Evolutionary conservation across 1,140 invertebrate genomes (phyloP).

Genomic region (Bombus terrestris): DNA sequence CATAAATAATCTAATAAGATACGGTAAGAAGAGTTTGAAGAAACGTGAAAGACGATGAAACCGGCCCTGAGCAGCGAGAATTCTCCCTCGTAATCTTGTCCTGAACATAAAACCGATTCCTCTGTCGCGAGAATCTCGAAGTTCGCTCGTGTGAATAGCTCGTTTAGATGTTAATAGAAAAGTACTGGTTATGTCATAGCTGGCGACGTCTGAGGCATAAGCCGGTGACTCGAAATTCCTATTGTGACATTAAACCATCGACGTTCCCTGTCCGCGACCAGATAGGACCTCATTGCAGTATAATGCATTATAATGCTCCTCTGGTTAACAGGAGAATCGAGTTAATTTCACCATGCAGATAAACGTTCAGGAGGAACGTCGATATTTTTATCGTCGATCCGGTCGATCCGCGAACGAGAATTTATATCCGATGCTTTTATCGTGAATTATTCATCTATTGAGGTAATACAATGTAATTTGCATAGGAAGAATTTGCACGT

Average conservation of each 20-base stretch:
- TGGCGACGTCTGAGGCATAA: conserved; percentile 22
- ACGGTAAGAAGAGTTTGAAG: not conserved
- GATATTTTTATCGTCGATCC: not conserved
- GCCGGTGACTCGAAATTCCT: conserved; percentile 49
- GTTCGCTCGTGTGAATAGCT: conserved; percentile 53
- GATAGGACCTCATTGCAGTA: not conserved
- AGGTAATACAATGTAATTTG: conserved; percentile 7
- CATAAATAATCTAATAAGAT: not conserved
- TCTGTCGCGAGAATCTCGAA: conserved; percentile 15
- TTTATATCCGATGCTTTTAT: conserved; percentile 6
- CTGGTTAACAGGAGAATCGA: conserved; percentile 45
- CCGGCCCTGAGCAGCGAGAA: conserved; percentile 27
- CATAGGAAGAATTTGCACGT: too few species aligned
- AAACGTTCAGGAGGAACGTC: conserved; percentile 5
- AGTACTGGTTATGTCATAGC: conserved; percentile 56
- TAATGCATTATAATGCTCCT: conserved; percentile 10
- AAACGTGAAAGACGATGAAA: not conserved
- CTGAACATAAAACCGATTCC: conserved; percentile 46
- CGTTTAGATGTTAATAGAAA: conserved; percentile 64
- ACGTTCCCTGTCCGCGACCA: conserved; percentile 20
- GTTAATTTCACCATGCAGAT: conserved; percentile 31
- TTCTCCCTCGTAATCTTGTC: conserved; percentile 49
- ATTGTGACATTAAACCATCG: conserved; percentile 53
- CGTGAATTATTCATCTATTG: not conserved
- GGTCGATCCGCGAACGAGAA: not conserved